These are phyloP conservation scores for Cheilosia vernalis DNA, from an alignment of 2,888 invertebrate species.

Conservation along the genomic window DNA sequence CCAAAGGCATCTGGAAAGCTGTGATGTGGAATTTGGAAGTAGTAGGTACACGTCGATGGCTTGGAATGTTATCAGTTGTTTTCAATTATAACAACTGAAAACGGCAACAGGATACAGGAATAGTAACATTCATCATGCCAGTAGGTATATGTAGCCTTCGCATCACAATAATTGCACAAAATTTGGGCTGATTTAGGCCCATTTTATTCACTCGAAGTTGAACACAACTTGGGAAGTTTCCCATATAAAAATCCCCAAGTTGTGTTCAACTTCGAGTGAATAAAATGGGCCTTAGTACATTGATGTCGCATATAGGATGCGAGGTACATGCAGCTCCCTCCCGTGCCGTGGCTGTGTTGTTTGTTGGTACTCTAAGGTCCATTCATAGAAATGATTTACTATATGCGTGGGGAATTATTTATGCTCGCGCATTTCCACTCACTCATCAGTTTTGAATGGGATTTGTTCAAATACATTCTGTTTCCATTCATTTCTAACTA, in stretches of 20 bases:
- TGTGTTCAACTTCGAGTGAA: too few species aligned
- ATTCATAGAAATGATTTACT: slow-evolving; percentile 71
- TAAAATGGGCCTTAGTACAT: too few species aligned
- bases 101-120: slow-evolving; percentile 33
- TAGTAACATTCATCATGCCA: slow-evolving; percentile 32
- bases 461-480: not conserved
- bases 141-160: slow-evolving; percentile 20
- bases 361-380: slow-evolving; percentile 40
- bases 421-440: slow-evolving; percentile 45
- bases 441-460: slow-evolving; percentile 52
- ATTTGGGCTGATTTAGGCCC: slow-evolving; percentile 58
- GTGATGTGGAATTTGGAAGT: slow-evolving; percentile 54
- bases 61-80: slow-evolving; percentile 72
- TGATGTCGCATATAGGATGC: slow-evolving; percentile 4
- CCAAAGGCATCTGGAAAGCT: slow-evolving; percentile 65
- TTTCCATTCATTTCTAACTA: too few species aligned
- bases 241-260: too few species aligned
- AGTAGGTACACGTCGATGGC: slow-evolving; percentile 2
- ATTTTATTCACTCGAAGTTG: too few species aligned
- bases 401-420: slow-evolving; percentile 52
- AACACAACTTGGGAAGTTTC: too few species aligned
- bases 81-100: slow-evolving; percentile 48
- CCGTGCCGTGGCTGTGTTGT: slow-evolving; percentile 36
- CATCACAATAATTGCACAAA: slow-evolving; percentile 44
- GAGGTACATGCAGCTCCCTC: not conserved